Percentiles rank a stretch among this genome's conserved stretches.
Evolutionary conservation across 2,888 invertebrate species (phyloP).

Genomic region (Drosophila leonis): DNA sequence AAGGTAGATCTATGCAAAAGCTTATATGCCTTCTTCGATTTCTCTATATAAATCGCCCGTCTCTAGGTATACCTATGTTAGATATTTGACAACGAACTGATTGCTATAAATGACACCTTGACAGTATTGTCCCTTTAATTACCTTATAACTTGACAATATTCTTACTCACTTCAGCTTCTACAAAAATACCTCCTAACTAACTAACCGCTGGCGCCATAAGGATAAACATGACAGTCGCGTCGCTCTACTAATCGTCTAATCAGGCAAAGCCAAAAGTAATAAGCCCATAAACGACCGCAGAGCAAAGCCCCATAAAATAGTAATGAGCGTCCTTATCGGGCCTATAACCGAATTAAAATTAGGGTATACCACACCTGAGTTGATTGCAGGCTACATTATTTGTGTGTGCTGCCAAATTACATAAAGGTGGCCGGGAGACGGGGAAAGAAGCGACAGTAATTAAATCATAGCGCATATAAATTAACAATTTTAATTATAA

Average conservation of each 20-base stretch:
- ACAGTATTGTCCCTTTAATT: background rate
- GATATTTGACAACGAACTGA: background rate
- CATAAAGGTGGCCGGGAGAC: slow-evolving; percentile 5
- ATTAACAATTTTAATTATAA: slow-evolving; percentile 44
- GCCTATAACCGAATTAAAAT: slow-evolving; percentile 3
- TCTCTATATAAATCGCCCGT: background rate
- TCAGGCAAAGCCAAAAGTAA: slow-evolving; percentile 33
- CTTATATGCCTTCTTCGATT: too few species aligned
- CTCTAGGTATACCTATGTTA: background rate
- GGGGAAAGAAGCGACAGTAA: slow-evolving; percentile 21
- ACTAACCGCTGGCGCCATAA: background rate
- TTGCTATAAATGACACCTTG: background rate
- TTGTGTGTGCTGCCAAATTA: slow-evolving; percentile 4
- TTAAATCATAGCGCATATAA: slow-evolving; percentile 52
- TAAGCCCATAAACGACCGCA: slow-evolving; percentile 18
- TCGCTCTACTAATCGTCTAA: slow-evolving; percentile 29
- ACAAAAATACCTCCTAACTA: background rate
- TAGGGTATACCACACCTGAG: slow-evolving; percentile 1
- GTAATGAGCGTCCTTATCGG: slow-evolving; percentile 45
- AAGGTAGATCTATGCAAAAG: too few species aligned
- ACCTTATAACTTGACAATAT: background rate
- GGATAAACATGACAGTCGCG: background rate
- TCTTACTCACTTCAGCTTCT: background rate
- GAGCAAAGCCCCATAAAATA: slow-evolving; percentile 31
- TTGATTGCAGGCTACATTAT: background rate